These are phyloP conservation scores for Miniopterus natalensis DNA, from an alignment of 2,113 vertebrate genomes.

Conservation along the genomic window DNA sequence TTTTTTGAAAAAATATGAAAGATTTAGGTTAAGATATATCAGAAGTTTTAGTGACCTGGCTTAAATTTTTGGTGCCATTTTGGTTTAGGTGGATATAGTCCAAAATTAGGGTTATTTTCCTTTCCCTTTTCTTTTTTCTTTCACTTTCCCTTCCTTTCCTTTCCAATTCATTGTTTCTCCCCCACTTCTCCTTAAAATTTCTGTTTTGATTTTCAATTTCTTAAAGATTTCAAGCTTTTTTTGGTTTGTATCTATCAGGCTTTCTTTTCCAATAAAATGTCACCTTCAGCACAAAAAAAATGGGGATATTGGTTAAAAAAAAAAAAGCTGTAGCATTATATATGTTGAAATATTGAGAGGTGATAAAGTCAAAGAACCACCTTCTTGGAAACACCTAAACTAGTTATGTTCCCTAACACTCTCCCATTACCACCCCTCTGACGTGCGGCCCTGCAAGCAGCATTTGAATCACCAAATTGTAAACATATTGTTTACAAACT, in stretches of 20 bases:
- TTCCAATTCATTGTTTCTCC: not conserved
- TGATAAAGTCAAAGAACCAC: not conserved
- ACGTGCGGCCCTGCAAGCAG: not conserved
- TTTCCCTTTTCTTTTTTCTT: not conserved
- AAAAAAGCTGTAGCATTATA: no score
- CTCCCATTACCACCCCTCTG: not conserved
- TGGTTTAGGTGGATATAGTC: not conserved
- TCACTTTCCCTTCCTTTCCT: not conserved
- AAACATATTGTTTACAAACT: not conserved
- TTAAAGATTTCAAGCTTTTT: not conserved
- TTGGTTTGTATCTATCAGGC: not conserved
- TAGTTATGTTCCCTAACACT: not conserved
- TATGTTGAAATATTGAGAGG: not conserved
- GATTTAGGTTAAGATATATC: not conserved
- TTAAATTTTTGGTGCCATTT: constrained; percentile 9
- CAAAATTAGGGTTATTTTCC: not conserved
- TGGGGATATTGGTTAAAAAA: no score
- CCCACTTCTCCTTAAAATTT: not conserved
- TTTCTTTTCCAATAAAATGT: not conserved
- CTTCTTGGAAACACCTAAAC: not conserved
- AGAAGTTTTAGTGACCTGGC: not conserved
- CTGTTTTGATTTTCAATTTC: constrained; percentile 11
- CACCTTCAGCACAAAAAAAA: not conserved
- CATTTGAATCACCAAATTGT: not conserved
- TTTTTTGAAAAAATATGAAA: not conserved